Evolutionary conservation across 1,140 invertebrate genomes (phyloP), one percentile per base, ranked within the genome.

Genomic region (Musca domestica): DNA sequence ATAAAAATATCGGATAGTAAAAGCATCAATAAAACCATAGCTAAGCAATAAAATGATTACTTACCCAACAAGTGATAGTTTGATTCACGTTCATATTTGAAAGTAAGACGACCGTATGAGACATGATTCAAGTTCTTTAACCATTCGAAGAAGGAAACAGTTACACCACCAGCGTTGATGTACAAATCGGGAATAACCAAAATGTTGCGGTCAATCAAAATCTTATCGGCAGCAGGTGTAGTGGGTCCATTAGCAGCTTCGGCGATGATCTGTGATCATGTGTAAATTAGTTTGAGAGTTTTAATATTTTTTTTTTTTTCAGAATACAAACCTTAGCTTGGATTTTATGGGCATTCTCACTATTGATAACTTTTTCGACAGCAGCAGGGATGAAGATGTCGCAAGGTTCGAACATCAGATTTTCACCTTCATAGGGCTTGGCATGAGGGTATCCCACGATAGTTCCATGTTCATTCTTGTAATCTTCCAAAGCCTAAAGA

Each of bases 71-170:
- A 85, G 83, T 98, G 94, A 82, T 98, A 93, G 83, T 99, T 99
- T 67, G 98, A 98, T 82, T 99, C 98, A 69, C 92, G 89, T 82
- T 99, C 98, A 82, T 99, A 99, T 84, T 99, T 99, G 86, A 99
- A 99, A 7, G 96, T 98, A 64, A 99, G 87, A 76, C 98, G 88
- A 70, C 98, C 98, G 81, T 98, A 99, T 12, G 95, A 98, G 5
- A 99, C 98, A 83, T 99, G 98, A 84, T 99, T 99, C 49, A 99
- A 86, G 85, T 99, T 99, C 85, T 99, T 99, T 70, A 99, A 87
- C 98, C 98, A 99, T 83, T 99, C 98, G 85, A 99, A 99, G 88
- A 98, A 99, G 22, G 97, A 99, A 10, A 99, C 98, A 19, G 98
- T 99, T 4, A 99, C 98, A 94, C 96, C 97, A 84, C 97, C 97